These are phyloP conservation scores for Microcebus jonahi DNA, from an alignment of 2,113 vertebrate genomes.

Conservation along the genomic window DNA sequence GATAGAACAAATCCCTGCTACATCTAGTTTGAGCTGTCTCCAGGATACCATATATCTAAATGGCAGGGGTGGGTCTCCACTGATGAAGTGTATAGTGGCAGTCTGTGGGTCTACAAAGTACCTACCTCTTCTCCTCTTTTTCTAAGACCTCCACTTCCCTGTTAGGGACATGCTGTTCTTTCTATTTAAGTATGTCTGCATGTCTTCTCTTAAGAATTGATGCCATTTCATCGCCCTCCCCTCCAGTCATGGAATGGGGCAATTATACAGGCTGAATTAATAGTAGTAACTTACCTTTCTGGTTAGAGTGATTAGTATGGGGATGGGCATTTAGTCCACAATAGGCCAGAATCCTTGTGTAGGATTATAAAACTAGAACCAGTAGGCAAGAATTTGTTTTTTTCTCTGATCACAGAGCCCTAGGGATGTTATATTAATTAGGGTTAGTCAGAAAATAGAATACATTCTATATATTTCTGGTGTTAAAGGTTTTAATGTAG, in stretches of 20 bases:
- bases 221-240: background rate
- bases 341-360: background rate
- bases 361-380: background rate
- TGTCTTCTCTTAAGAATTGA: background rate
- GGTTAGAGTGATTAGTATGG: background rate
- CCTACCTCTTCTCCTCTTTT: background rate
- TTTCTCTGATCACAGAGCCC: background rate
- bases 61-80: background rate
- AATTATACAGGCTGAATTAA: background rate
- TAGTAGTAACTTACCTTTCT: background rate
- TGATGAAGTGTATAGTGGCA: background rate
- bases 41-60: background rate
- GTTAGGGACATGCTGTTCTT: background rate
- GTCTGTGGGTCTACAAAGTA: background rate
- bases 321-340: background rate
- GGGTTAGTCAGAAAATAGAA: background rate
- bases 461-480: background rate
- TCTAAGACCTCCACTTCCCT: background rate
- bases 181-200: background rate
- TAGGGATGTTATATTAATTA: background rate
- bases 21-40: background rate
- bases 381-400: background rate
- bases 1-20: background rate
- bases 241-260: background rate
- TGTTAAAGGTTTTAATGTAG: background rate